A percentile compares a stretch with the other conserved stretches of the same genome.
These are phyloP conservation scores for Cassiopea xamachana DNA, from an alignment of 30 jellyfish, hydroid and myxozoan genomes.

Conservation along the genomic window DNA sequence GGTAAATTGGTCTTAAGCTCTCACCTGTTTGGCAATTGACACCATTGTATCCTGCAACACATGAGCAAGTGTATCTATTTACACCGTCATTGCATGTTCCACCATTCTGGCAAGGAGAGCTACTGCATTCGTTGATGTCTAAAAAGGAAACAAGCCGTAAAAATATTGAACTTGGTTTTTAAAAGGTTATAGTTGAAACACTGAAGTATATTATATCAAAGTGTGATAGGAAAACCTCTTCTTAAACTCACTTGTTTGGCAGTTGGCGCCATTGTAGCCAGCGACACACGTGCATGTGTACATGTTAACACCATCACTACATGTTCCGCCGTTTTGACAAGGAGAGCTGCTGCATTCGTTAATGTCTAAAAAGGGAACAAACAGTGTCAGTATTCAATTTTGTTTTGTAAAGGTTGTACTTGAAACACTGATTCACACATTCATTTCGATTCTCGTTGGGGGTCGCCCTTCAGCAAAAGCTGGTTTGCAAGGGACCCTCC, in stretches of 20 bases:
- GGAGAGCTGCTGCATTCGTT: too few relatives aligned
- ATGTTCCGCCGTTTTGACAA: not conserved
- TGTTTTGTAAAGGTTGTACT: too few relatives aligned
- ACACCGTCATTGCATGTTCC: conserved; percentile 17
- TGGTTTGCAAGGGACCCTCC: not conserved
- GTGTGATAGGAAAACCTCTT: not conserved
- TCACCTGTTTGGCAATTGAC: conserved; percentile 7
- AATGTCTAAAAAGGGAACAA: too few relatives aligned
- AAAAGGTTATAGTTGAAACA: not conserved
- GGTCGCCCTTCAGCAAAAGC: not conserved
- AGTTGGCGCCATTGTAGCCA: not conserved
- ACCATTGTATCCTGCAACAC: conserved; percentile 9
- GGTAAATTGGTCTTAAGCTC: not conserved
- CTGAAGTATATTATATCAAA: not conserved
- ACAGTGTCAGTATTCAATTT: too few relatives aligned
- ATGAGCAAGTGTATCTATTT: not conserved
- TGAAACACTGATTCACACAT: not conserved
- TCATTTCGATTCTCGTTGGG: not conserved
- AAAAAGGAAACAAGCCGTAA: not conserved
- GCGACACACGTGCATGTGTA: conserved; percentile 24
- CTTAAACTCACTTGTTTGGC: not conserved
- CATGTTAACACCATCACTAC: not conserved
- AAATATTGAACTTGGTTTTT: not conserved
- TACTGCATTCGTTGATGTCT: conserved; percentile 18
- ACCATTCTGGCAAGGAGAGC: conserved; percentile 39